Conservation (phyloP, 2,797 vertebrate genomes). For the Corythornis leucogaster region DNA sequence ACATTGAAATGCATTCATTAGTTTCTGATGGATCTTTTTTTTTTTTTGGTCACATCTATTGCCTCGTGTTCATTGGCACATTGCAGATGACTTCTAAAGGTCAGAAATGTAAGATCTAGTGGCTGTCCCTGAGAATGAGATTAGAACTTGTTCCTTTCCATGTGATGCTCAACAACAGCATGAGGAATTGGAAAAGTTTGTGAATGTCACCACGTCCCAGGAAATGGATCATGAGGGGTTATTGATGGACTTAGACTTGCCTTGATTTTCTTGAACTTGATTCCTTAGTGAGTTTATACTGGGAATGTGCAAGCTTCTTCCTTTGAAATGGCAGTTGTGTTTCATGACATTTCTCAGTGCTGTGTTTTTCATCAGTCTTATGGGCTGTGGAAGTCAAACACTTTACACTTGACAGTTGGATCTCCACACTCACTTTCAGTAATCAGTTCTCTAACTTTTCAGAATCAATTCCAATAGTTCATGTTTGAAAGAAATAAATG, state of each 20-base stretch:
- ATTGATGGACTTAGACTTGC: background rate
- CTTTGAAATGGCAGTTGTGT: background rate
- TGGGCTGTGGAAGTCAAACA: background rate
- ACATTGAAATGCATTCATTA: background rate
- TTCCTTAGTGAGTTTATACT: background rate
- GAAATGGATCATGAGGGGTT: background rate
- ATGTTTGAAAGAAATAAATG: background rate
- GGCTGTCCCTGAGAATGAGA: background rate
- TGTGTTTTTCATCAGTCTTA: background rate
- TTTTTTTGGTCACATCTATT: background rate
- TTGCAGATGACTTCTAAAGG: background rate
- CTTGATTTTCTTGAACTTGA: background rate
- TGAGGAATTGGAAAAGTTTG: background rate
- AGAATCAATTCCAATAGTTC: background rate
- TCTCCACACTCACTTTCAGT: background rate
- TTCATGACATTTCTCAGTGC: background rate
- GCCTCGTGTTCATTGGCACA: background rate
- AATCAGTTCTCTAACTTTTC: background rate
- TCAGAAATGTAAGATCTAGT: background rate
- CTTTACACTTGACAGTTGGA: background rate
- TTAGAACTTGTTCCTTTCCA: background rate
- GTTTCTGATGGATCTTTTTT: background rate
- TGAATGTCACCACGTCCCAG: background rate
- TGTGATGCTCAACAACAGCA: background rate
- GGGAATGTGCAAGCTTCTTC: background rate